phyloP scores from a whole-genome alignment of 2,797 vertebrate species.

The Ptychadena robeensis region DNA sequence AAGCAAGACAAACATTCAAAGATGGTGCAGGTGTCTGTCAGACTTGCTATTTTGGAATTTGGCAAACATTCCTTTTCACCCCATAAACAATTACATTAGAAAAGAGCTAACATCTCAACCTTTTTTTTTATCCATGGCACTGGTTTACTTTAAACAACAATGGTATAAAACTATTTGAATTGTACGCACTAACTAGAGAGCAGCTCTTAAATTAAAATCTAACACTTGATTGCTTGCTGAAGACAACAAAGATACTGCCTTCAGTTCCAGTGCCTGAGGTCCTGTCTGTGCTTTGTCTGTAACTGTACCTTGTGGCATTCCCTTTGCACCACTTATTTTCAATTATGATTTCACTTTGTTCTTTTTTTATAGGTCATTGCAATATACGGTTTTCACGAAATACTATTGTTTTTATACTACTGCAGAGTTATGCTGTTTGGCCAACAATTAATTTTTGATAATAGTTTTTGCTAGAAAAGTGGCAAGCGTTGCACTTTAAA shows the following conservation, averaged over 20 bases:
- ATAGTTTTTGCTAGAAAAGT: not conserved
- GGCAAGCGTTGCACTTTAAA: conserved; percentile 30
- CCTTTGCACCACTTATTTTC: conserved; percentile 69
- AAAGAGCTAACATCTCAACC: no score
- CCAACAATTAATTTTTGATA: not conserved
- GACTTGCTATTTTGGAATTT: no score
- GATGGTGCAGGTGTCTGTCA: no score
- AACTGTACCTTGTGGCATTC: conserved; percentile 67
- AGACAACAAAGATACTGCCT: not conserved
- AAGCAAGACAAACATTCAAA: no score
- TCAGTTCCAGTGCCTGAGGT: not conserved
- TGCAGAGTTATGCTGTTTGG: not conserved
- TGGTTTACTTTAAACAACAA: no score
- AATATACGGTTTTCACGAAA: not conserved
- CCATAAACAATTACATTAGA: no score
- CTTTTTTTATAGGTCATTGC: not conserved
- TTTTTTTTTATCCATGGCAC: no score
- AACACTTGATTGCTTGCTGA: not conserved
- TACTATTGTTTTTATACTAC: not conserved
- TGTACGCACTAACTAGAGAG: not conserved
- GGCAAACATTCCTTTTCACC: no score
- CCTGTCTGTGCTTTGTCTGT: conserved; percentile 57
- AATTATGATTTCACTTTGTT: conserved; percentile 63
- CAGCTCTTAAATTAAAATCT: not conserved
- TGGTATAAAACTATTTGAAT: not conserved